Evolutionary conservation across 2,113 vertebrate species (phyloP).

Genomic region (Phocoena sinus): DNA sequence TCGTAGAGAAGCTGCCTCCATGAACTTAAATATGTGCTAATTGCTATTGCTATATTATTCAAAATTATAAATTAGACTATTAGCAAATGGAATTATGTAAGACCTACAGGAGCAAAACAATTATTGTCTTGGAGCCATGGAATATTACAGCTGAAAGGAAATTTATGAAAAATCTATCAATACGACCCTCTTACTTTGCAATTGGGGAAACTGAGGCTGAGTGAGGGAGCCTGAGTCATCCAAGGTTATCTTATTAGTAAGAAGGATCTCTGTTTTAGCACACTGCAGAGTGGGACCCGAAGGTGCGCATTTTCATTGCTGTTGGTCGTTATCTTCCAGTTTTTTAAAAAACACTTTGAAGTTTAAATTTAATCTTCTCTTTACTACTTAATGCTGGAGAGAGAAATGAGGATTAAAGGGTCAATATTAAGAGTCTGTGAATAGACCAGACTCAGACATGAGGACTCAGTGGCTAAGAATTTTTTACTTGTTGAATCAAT

Average conservation of each 20-base stretch:
- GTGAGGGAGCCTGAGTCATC: rapidly evolving
- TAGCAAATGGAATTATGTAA: slow-evolving; percentile 37
- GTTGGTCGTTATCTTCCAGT: neutral
- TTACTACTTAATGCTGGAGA: neutral
- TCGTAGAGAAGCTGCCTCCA: slow-evolving; percentile 23
- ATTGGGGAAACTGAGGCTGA: neutral
- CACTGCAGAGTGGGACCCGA: rapidly evolving
- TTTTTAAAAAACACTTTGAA: neutral
- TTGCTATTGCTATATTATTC: slow-evolving; percentile 31
- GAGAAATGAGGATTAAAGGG: neutral
- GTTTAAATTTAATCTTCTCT: neutral
- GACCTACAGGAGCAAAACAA: neutral
- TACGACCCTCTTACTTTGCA: neutral
- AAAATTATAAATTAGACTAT: slow-evolving; percentile 55
- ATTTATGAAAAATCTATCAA: neutral
- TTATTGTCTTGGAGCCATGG: neutral
- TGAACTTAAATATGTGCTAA: slow-evolving; percentile 36
- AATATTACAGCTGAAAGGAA: neutral
- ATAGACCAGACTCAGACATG: neutral
- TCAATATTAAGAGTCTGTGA: neutral
- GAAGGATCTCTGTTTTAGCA: neutral
- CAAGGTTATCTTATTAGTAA: too few species aligned
- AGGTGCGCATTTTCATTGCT: neutral
- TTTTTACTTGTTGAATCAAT: neutral
- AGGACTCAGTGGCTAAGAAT: neutral